Base-by-base conservation (phyloP, 2,888 invertebrate species). In the Plutella xylostella region DNA sequence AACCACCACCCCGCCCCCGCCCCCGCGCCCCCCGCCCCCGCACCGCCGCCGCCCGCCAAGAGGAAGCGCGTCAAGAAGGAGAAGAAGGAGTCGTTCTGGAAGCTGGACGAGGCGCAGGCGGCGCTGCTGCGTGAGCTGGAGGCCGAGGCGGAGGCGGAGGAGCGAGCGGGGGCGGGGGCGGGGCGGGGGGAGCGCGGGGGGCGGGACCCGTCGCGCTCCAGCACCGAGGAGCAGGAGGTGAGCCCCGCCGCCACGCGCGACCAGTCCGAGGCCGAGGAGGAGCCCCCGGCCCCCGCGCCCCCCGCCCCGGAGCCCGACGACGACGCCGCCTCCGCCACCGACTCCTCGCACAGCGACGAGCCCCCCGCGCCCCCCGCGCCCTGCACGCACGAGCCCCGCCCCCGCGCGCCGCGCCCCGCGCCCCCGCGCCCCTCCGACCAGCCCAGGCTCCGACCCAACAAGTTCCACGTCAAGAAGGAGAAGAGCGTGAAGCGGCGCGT, bases 131-230 rank as follows among this genome's bases (percentile, higher is more conserved):
- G 14, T 15, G 17, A 17, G 39, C 11, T 9, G 21, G 11, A 12
- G 20, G n/a, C 22, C 19, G 14, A 18, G 14, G 14, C 21, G 22
- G 19, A 4, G 39, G 12, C 39, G 19, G 41, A 3, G 28, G 28
- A 22, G n/a, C 12, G 31, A 20, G 19, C 12, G 6, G 2, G 31
- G 17, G 20, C n/a, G n/a, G 11, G 42, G 17, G 11, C 54, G 49
- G 9, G 72, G 70, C 57, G 65, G 69, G 49, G 25, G 21, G 38
- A 44, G 39, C 42, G 53, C 48, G 60, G 51, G 43, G 61, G 54
- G 38, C 68, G 64, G 50, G 66, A 66, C 48, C 58, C 60, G 30
- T 52, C 53, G 5, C 72, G 64, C 45, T 71, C 72, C 38, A 65
- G 68, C 56, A 60, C 58, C 49, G 64, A 73, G 51, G 47, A 46